Percentiles rank a stretch among this genome's conserved stretches.
phyloP scores from a whole-genome alignment of 23 tunicate genomes.

The Diplosoma virens region DNA sequence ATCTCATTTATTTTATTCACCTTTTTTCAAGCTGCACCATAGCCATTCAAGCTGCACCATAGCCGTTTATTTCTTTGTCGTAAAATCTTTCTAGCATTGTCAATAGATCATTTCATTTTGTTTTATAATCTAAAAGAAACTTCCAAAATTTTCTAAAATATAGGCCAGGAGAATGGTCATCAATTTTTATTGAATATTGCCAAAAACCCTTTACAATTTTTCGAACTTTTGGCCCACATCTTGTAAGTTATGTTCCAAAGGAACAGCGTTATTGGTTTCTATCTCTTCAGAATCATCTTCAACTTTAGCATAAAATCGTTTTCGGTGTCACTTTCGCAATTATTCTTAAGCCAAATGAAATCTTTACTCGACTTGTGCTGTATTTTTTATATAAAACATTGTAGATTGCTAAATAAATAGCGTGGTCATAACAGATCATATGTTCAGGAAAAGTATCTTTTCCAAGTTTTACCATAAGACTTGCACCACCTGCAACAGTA shows the following conservation, averaged over 20 bases:
- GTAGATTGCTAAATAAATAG: constrained; percentile 17
- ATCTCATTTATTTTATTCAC: constrained; percentile 20
- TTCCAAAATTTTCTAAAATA: constrained; percentile 41
- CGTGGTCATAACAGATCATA: constrained; percentile 30
- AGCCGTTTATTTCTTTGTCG: constrained; percentile 34
- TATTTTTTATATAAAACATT: constrained; percentile 18
- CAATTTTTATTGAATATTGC: constrained; percentile 32
- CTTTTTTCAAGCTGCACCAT: constrained; percentile 26
- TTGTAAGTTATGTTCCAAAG: constrained; percentile 23
- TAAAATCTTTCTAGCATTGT: constrained; percentile 43
- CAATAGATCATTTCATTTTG: constrained; percentile 32
- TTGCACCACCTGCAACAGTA: constrained; percentile 36
- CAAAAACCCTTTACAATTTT: constrained; percentile 29
- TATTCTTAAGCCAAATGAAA: background rate
- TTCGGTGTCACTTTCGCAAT: constrained; percentile 24
- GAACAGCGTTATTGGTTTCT: constrained; percentile 10
- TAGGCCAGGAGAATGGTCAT: constrained; percentile 32
- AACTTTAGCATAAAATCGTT: constrained; percentile 9
- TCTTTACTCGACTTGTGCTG: constrained; percentile 7
- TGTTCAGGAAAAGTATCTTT: constrained; percentile 25
- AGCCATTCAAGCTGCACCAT: constrained; percentile 45
- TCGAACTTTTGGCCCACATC: constrained; percentile 21
- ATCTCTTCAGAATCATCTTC: constrained; percentile 27
- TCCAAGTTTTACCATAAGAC: constrained; percentile 18
- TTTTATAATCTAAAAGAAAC: constrained; percentile 40